Base-by-base conservation (phyloP, 2,797 vertebrate genomes). In the Onychomys leucogaster region DNA sequence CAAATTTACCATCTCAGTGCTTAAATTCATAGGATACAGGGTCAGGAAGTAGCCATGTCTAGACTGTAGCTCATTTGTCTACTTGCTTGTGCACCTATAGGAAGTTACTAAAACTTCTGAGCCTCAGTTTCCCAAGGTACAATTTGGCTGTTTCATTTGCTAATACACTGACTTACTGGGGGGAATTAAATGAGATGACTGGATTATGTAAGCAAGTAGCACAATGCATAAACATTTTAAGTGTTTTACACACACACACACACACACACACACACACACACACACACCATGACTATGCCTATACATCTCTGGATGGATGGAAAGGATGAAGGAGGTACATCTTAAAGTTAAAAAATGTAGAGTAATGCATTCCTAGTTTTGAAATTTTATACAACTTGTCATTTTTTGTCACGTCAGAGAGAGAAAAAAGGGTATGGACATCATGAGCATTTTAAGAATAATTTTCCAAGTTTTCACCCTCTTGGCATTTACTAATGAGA, bases 301-400 rank as follows among this genome's bases (percentile, higher is more conserved):
- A 29, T 41, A 43, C 12, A 75, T 67, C 76, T 89, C 83, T 61
- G 75, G 14, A 25, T 0, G 37, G 57, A 76, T 1, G 37, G 55
- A 78, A 92, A 91, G 94, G 76, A 86, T 16, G 57, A 77, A 94
- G 55, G 69, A 61, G 34, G 34, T 32, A 78, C 7, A 73, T 73
- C 81, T 83, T 34, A 41, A 82, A 90, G 46, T 81, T 95, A 69
- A 89, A 73, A 95, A 87, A 90, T 19, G n/a, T 32, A 88, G 37
- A 12, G n/a, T 61, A 37, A 92, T 49, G 43, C 41, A 63, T 59
- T 94, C 11, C 16, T 93, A 55, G 77, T 91, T 96, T 94, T 71
- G 83, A 87, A 84, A 93, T 3, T 16, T 46, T 81, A 81, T 4
- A 65, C 34, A 71, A 77, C 27, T 93, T 89, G 81, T 95, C 8